Evolutionary conservation across 2,888 invertebrate species (phyloP).

Genomic region (Tenthredo notha): DNA sequence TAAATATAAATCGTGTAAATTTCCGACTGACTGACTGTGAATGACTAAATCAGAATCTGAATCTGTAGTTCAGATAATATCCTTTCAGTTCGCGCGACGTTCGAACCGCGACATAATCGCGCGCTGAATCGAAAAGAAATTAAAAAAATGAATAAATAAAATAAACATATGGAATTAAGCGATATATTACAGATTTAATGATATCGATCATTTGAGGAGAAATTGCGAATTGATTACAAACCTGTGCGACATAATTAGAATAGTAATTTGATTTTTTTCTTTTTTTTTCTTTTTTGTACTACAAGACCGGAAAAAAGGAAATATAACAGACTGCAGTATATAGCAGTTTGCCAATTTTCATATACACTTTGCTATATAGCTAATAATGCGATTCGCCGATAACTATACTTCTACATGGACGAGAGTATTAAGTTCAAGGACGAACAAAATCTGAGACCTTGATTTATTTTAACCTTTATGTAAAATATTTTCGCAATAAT

Average conservation of each 20-base stretch:
- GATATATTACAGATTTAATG: background rate
- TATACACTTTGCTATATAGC: too few species aligned
- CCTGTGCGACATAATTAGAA: too few species aligned
- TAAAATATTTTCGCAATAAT: too few species aligned
- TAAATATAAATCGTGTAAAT: too few species aligned
- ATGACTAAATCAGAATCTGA: background rate
- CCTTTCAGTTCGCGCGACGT: too few species aligned
- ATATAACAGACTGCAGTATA: too few species aligned
- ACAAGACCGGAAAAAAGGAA: too few species aligned
- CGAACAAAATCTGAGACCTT: background rate
- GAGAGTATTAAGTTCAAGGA: background rate
- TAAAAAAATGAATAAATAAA: too few species aligned
- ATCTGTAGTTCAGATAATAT: background rate
- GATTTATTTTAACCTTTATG: background rate
- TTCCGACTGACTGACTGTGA: background rate
- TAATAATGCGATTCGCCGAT: background rate
- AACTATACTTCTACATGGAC: background rate
- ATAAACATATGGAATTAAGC: background rate
- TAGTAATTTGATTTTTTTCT: too few species aligned
- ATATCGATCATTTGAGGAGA: background rate
- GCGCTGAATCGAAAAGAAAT: background rate
- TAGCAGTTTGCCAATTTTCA: too few species aligned
- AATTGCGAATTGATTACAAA: background rate
- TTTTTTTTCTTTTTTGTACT: too few species aligned
- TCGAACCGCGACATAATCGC: background rate